Evolutionary conservation across 2,797 vertebrate species (phyloP).

Genomic region (Etheostoma perlongum): DNA sequence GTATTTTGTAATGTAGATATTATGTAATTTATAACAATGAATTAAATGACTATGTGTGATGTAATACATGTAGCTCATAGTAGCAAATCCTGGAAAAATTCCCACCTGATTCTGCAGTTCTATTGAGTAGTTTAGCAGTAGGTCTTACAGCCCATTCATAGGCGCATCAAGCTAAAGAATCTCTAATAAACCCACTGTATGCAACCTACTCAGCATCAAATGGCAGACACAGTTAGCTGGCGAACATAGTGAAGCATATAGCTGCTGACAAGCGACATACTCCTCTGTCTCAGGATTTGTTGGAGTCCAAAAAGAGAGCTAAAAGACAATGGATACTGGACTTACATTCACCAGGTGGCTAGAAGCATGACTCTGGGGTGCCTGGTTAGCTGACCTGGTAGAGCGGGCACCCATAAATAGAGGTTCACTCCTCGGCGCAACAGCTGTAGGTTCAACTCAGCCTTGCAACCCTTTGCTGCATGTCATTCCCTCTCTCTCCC

Average conservation of each 20-base stretch:
- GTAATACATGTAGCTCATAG: background rate
- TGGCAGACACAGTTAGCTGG: too few relatives aligned
- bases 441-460: too few relatives aligned
- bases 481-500: too few relatives aligned
- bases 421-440: too few relatives aligned
- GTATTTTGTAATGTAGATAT: background rate
- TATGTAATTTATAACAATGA: background rate
- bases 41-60: background rate
- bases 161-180: background rate
- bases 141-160: background rate
- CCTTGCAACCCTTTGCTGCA: too few relatives aligned
- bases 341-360: background rate
- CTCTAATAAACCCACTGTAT: too few relatives aligned
- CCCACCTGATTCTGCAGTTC: background rate
- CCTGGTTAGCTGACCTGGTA: too few relatives aligned
- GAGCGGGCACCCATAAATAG: too few relatives aligned
- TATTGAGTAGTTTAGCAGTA: background rate
- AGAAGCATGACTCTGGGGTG: too few relatives aligned
- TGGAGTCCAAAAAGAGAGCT: conserved; percentile 2
- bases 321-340: background rate
- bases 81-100: too few relatives aligned
- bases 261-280: background rate
- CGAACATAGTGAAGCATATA: background rate
- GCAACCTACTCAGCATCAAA: too few relatives aligned
- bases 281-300: background rate